Evolutionary conservation across 2,797 vertebrate genomes (phyloP).

Genomic region (Moxostoma hubbsi): DNA sequence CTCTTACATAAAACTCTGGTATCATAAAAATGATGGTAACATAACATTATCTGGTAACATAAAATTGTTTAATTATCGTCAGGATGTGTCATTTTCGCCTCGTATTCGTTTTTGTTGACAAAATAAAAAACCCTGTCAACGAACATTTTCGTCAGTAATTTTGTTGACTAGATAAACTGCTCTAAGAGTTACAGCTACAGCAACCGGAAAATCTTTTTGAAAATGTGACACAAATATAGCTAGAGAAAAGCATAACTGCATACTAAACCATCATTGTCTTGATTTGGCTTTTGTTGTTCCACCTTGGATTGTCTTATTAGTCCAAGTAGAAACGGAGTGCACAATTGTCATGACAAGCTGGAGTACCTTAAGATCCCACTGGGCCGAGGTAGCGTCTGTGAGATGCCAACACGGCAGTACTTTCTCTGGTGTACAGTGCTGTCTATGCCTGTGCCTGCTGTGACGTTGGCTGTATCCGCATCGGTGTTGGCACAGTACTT

Average conservation of each 20-base stretch:
- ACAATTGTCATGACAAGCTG: conserved; percentile 1
- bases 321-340: not conserved
- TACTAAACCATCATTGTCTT: not conserved
- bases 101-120: too few relatives aligned
- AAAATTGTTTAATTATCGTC: too few relatives aligned
- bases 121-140: too few relatives aligned
- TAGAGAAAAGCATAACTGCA: not conserved
- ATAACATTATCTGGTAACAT: too few relatives aligned
- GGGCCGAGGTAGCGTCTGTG: conserved; percentile 50
- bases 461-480: conserved; percentile 24
- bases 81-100: too few relatives aligned
- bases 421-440: conserved; percentile 44
- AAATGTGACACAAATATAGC: not conserved
- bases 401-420: conserved; percentile 45
- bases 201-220: not conserved
- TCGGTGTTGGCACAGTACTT: conserved; percentile 56
- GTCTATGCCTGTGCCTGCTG: conserved; percentile 1
- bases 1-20: too few relatives aligned
- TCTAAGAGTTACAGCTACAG: too few relatives aligned
- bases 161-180: too few relatives aligned
- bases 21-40: too few relatives aligned
- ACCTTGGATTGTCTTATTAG: not conserved
- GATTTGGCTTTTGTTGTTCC: not conserved
- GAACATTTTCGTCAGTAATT: too few relatives aligned
- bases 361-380: conserved; percentile 58